These are phyloP conservation scores for Xyrichtys novacula DNA, from an alignment of 2,797 vertebrate genomes.

Conservation along the genomic window DNA sequence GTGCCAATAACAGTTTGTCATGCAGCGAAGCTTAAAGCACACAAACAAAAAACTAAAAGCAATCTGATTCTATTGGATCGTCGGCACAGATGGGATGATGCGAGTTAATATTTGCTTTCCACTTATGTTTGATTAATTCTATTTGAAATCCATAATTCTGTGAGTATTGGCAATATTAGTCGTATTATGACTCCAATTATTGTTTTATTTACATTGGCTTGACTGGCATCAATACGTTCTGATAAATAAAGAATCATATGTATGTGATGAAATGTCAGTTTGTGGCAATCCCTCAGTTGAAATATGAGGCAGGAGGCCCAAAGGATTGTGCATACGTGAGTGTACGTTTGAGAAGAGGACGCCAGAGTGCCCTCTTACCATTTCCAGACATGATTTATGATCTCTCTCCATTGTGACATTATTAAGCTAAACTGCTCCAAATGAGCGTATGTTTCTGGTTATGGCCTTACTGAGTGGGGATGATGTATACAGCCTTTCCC, in stretches of 20 bases:
- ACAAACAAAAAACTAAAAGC: constrained; percentile 83
- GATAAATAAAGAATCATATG: constrained; percentile 31
- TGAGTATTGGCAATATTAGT: constrained; percentile 31
- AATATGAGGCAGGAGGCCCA: constrained; percentile 32
- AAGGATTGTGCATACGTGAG: constrained; percentile 19
- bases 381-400: constrained; percentile 75
- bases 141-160: constrained; percentile 36
- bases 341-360: constrained; percentile 42
- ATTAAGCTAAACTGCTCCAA: constrained; percentile 83
- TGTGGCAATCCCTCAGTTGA: constrained; percentile 31
- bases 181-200: constrained; percentile 31
- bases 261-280: constrained; percentile 43
- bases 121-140: constrained; percentile 50
- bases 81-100: constrained; percentile 56
- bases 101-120: constrained; percentile 54
- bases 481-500: constrained; percentile 75
- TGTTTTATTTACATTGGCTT: constrained; percentile 23
- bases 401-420: constrained; percentile 81
- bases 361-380: constrained; percentile 51
- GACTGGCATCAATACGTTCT: constrained; percentile 18
- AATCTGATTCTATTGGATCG: constrained; percentile 76
- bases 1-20: constrained; percentile 86
- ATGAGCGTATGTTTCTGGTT: constrained; percentile 81
- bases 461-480: constrained; percentile 67
- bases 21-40: constrained; percentile 80